phyloP scores from a whole-genome alignment of 2,888 invertebrate genomes.

The Conchocele bisecta region DNA sequence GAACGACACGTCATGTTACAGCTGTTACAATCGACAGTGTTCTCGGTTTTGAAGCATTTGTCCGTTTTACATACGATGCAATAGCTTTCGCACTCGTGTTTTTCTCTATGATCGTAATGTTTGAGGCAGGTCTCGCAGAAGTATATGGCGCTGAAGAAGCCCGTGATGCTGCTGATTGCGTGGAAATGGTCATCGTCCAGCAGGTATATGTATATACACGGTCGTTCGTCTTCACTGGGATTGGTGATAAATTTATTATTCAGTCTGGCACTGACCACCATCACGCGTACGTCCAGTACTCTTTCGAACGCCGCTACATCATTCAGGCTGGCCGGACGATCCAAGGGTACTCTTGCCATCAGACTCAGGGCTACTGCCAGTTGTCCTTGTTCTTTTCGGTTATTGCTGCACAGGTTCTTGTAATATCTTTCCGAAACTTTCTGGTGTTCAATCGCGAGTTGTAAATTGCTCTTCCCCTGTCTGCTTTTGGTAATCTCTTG shows the following conservation, averaged over 20 bases:
- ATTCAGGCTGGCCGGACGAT: slow-evolving; percentile 10
- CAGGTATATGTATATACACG: slow-evolving; percentile 37
- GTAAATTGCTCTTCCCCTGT: background rate
- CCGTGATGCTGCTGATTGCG: slow-evolving; percentile 16
- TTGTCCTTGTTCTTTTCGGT: slow-evolving; percentile 7
- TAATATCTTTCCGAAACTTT: slow-evolving; percentile 1
- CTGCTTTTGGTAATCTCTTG: slow-evolving; percentile 8
- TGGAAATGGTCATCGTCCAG: slow-evolving; percentile 36
- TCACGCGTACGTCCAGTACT: slow-evolving; percentile 2
- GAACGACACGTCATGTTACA: too few relatives aligned
- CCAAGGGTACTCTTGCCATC: slow-evolving; percentile 6
- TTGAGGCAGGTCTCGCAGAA: too few relatives aligned
- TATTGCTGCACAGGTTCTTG: background rate
- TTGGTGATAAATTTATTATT: slow-evolving; percentile 24
- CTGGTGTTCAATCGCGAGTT: slow-evolving; percentile 4
- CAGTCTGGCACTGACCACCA: slow-evolving; percentile 25
- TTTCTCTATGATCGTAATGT: too few relatives aligned
- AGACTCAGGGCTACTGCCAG: slow-evolving; percentile 12
- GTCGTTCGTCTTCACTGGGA: slow-evolving; percentile 18
- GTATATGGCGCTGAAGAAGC: too few relatives aligned
- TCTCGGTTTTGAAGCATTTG: too few relatives aligned
- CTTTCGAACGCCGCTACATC: slow-evolving; percentile 18
- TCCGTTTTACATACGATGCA: too few relatives aligned
- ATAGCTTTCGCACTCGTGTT: too few relatives aligned
- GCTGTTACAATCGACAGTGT: too few relatives aligned